Evolutionary conservation across 1,140 invertebrate genomes (phyloP), one percentile per base, ranked within the genome.

Genomic region (Archivesica marissinica): DNA sequence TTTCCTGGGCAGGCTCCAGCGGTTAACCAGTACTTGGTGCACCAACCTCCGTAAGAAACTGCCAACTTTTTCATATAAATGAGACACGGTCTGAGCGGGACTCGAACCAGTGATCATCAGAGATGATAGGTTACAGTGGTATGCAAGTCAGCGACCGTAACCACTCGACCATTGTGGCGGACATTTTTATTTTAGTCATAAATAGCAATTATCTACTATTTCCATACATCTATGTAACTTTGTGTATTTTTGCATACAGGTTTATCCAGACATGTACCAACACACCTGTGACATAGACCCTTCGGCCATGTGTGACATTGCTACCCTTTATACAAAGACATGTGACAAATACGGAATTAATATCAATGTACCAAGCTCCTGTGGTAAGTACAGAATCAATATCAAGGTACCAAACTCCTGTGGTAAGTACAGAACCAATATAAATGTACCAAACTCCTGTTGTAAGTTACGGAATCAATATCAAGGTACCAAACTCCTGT

Each of bases 301-400:
- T 9, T 89, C 90, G 35, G 96, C 96, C 1, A 95, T 96, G 44
- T 98, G 97, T 92, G 95, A 96, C 4, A 94, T 96, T 0, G 97
- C 96, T 0, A 94, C 96, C 85, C 95, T 97, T 1, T 98, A 98
- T 91, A 96, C 96, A 41, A 95, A 96, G 89, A 95, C 96, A 35
- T 99, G 98, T 89, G 93, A 94, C 9, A 95, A 95, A 75, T 94
- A 96, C 28, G 96, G 97, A 89, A 96, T 97, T 28, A 96, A 96
- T 33, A 23, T 85, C 28, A 30, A 35, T 28, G 15, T 81, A 28
- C 78, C 78, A 25, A 15, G 41, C 15, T 30, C 72, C 9, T 88
- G 81, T 74, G 77, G 83, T 87, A 76, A 41, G 52, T 86, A 9
- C 28, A 96, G 97, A 89, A 96, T 97, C 30, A 96, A 96, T 33